These are phyloP conservation scores for Propithecus perrieri DNA, from an alignment of 2,797 vertebrate genomes.

Conservation along the genomic window DNA sequence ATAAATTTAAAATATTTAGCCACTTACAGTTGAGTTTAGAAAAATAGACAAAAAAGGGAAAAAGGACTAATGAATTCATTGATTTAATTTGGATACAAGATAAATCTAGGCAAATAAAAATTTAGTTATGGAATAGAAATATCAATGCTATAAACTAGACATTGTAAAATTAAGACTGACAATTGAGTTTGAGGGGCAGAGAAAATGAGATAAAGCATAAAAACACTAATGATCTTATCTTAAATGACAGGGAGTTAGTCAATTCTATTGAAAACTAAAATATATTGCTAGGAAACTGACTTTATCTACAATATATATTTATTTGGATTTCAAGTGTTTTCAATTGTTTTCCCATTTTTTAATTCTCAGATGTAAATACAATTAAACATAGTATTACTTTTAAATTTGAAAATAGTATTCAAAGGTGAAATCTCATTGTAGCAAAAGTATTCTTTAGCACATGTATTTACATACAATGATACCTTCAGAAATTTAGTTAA, in stretches of 20 bases:
- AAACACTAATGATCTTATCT: neutral
- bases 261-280: neutral
- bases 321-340: neutral
- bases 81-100: neutral
- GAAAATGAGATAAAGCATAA: neutral
- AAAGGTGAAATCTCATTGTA: neutral
- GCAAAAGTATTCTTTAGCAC: neutral
- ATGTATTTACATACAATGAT: neutral
- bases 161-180: neutral
- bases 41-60: neutral
- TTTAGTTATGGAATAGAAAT: neutral
- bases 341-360: neutral
- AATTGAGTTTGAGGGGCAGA: neutral
- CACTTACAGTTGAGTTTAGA: neutral
- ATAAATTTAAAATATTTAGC: neutral
- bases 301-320: neutral
- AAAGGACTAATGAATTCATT: neutral
- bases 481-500: neutral
- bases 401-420: neutral
- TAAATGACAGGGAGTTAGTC: neutral
- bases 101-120: neutral
- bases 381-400: neutral
- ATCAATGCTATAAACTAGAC: neutral
- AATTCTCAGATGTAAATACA: neutral
- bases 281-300: neutral